Conservation (phyloP, 2,888 invertebrate species). For the Ellobium chinense region DNA sequence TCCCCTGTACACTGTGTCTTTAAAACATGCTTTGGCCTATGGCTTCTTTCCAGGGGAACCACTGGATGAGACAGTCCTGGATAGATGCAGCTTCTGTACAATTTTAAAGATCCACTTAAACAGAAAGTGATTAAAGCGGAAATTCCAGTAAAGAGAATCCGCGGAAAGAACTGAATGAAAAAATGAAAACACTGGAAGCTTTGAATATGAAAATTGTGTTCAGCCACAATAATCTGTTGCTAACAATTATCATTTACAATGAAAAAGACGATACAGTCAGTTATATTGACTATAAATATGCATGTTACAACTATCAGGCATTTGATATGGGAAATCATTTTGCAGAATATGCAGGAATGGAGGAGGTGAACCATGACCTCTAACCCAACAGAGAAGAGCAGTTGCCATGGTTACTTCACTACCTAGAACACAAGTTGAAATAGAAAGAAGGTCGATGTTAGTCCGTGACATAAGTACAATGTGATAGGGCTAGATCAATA, state of each 20-base stretch:
- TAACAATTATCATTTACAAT: conserved; percentile 95
- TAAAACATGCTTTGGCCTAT: conserved; percentile 95
- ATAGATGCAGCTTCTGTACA: conserved; percentile 65
- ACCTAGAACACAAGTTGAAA: conserved; percentile 86
- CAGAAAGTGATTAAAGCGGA: conserved; percentile 82
- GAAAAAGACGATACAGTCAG: conserved; percentile 84
- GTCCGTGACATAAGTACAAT: too few relatives aligned
- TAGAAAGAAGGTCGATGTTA: too few relatives aligned
- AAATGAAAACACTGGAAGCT: conserved; percentile 86
- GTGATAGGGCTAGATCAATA: too few relatives aligned
- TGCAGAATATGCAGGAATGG: conserved; percentile 81
- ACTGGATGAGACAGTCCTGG: conserved; percentile 77
- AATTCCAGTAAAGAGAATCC: conserved; percentile 60
- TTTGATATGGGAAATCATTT: conserved; percentile 99
- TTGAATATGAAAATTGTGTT: conserved; percentile 88
- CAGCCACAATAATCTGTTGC: conserved; percentile 97
- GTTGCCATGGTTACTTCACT: conserved; percentile 88
- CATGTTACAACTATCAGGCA: conserved; percentile 94
- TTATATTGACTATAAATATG: conserved; percentile 99
- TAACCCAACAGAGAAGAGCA: conserved; percentile 91
- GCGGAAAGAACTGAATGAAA: conserved; percentile 78
- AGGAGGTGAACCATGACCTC: conserved; percentile 83
- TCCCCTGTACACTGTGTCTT: conserved; percentile 94
- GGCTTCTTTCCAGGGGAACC: conserved; percentile 86
- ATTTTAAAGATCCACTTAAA: conserved; percentile 82